Evolutionary conservation across 1,140 invertebrate species (phyloP).

Genomic region (Meloidogyne chitwoodi): DNA sequence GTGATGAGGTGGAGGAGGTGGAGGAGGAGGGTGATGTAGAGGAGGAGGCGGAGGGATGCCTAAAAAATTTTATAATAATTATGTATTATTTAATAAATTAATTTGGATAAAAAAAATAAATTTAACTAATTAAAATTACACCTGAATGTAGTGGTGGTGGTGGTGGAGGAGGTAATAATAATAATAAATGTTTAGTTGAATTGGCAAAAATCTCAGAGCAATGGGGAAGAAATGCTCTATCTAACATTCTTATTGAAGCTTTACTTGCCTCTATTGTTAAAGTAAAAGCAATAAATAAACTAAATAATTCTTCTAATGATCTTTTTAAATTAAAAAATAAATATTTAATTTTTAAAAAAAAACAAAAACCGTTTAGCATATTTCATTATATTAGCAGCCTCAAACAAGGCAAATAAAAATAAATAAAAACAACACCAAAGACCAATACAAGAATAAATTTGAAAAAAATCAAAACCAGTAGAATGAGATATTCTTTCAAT

Average conservation of each 20-base stretch:
- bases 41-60: background rate
- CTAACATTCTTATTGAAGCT: constrained; percentile 36
- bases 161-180: background rate
- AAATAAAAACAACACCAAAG: constrained; percentile 62
- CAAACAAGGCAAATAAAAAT: constrained; percentile 60
- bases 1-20: background rate
- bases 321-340: constrained; percentile 42
- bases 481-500: constrained; percentile 61
- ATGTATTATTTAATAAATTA: background rate
- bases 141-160: background rate
- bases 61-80: background rate
- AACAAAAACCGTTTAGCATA: constrained; percentile 61
- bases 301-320: constrained; percentile 63
- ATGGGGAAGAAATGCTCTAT: constrained; percentile 13
- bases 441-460: constrained; percentile 62
- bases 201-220: background rate
- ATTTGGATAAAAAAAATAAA: no score
- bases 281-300: constrained; percentile 62
- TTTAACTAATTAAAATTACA: no score
- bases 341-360: background rate
- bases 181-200: background rate
- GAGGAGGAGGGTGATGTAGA: background rate
- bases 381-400: constrained; percentile 61
- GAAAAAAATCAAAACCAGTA: constrained; percentile 60
- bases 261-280: constrained; percentile 61